Percentiles rank a stretch among this genome's conserved stretches.
Conservation (phyloP, 2,888 invertebrate species). For the Tetranychus truncatus region DNA sequence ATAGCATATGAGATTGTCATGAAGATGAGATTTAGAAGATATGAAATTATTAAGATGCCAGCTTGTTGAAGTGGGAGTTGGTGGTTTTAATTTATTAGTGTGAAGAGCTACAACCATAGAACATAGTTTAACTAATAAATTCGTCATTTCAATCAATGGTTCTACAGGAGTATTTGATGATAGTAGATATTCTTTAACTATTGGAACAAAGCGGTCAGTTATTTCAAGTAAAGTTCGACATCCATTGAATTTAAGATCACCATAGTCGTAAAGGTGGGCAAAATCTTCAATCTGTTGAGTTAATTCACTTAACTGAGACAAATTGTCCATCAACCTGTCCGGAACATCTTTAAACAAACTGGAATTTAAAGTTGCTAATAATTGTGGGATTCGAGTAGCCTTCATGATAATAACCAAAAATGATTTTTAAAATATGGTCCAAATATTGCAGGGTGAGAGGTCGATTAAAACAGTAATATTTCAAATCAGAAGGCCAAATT, state of each 20-base stretch:
- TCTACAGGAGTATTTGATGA: background rate
- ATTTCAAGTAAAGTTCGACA: background rate
- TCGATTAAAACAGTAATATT: too few species aligned
- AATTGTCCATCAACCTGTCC: background rate
- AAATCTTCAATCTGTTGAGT: background rate
- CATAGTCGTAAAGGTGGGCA: background rate
- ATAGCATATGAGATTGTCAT: background rate
- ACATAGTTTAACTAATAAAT: background rate
- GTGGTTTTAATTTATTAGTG: background rate
- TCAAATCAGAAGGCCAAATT: too few species aligned
- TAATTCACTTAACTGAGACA: background rate
- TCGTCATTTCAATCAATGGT: background rate
- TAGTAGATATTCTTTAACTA: background rate
- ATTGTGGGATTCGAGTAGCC: background rate
- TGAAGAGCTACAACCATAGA: background rate
- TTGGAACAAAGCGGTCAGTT: background rate
- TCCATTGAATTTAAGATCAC: slow-evolving; percentile 4
- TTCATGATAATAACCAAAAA: background rate
- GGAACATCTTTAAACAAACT: background rate
- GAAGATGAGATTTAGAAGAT: background rate
- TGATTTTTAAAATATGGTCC: background rate
- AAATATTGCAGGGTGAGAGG: background rate
- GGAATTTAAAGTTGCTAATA: background rate
- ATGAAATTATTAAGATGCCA: background rate
- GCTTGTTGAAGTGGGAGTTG: background rate